Evolutionary conservation across 2,888 invertebrate species (phyloP).

Genomic region (Microplitis deprimator): DNA sequence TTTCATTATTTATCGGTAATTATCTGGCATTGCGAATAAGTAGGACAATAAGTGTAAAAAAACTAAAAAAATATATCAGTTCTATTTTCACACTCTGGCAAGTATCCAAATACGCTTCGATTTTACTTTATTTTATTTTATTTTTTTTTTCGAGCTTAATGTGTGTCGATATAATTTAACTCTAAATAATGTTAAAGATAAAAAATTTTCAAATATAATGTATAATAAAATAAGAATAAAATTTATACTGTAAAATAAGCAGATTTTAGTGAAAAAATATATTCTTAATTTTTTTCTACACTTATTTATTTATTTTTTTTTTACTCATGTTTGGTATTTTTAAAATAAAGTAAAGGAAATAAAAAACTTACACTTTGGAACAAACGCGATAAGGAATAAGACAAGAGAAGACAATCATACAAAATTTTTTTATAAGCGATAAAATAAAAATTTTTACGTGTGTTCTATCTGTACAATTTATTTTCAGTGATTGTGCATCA

Average conservation of each 20-base stretch:
- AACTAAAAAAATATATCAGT: neutral
- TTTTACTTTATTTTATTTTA: neutral
- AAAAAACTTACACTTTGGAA: no score
- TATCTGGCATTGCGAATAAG: slow-evolving; percentile 4
- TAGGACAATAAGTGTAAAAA: slow-evolving; percentile 1
- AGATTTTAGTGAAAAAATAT: no score
- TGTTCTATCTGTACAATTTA: no score
- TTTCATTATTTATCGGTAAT: slow-evolving; percentile 18
- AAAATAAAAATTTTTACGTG: no score
- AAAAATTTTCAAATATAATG: neutral
- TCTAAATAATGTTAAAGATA: neutral
- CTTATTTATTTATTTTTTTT: no score
- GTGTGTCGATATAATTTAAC: neutral
- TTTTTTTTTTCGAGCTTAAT: neutral
- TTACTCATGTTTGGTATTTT: no score
- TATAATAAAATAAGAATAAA: neutral
- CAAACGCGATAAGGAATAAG: no score
- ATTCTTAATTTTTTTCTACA: no score
- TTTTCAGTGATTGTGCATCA: no score
- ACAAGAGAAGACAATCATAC: no score
- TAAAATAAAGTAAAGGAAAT: no score
- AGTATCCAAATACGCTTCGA: neutral
- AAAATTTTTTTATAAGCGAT: no score
- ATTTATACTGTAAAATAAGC: neutral
- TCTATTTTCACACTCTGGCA: neutral